phyloP scores from a whole-genome alignment of 2,888 invertebrate species.

The Metallyticus violacea region DNA sequence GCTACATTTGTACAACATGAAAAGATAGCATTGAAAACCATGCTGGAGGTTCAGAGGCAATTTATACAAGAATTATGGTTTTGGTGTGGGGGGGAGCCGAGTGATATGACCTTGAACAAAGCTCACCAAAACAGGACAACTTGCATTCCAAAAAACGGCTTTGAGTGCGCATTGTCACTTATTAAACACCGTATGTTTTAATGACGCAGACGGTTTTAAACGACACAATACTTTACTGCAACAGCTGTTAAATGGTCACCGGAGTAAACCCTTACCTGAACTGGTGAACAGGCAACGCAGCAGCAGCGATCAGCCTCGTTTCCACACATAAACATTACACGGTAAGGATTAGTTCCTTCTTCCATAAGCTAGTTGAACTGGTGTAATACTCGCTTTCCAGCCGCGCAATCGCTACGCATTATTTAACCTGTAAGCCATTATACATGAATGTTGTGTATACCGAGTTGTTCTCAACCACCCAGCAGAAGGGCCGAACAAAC shows the following conservation, averaged over 20 bases:
- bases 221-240: neutral
- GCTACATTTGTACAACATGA: too few species aligned
- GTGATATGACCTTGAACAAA: neutral
- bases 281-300: neutral
- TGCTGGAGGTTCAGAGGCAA: too few species aligned
- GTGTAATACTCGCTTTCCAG: neutral
- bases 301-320: neutral
- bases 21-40: too few species aligned
- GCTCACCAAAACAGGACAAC: neutral
- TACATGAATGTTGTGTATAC: neutral
- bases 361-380: neutral
- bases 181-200: neutral
- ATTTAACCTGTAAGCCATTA: neutral
- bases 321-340: neutral
- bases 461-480: slow-evolving; percentile 3
- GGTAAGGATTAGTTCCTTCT: neutral
- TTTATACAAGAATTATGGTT: too few species aligned
- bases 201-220: neutral
- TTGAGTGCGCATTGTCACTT: neutral
- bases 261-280: neutral
- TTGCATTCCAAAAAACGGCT: neutral
- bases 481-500: slow-evolving; percentile 27
- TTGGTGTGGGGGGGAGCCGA: neutral
- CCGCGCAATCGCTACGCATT: neutral
- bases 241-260: neutral